Percentiles rank a stretch among this genome's conserved stretches.
Conservation (phyloP, 2,888 invertebrate species). For the Crocallis elinguaria region DNA sequence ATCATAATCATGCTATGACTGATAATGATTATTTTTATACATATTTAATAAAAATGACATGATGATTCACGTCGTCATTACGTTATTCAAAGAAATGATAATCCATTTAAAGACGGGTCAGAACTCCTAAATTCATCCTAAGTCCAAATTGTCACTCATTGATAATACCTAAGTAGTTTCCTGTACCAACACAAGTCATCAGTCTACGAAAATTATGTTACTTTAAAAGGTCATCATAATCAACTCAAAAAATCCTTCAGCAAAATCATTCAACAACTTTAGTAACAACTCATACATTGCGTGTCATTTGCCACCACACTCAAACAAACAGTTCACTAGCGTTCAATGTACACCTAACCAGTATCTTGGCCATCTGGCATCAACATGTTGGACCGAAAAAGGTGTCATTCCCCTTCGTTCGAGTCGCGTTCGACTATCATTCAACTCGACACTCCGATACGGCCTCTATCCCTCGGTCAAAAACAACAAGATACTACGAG, state of each 20-base stretch:
- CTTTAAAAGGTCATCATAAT: too few species aligned
- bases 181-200: too few species aligned
- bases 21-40: too few species aligned
- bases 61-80: too few species aligned
- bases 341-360: slow-evolving; percentile 42
- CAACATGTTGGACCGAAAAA: slow-evolving; percentile 56
- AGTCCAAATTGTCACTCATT: too few species aligned
- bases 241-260: neutral
- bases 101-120: too few species aligned
- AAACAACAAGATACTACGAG: slow-evolving; percentile 47
- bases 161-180: too few species aligned
- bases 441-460: slow-evolving; percentile 51
- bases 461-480: slow-evolving; percentile 44
- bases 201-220: too few species aligned
- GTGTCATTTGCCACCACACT: slow-evolving; percentile 2
- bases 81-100: too few species aligned
- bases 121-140: too few species aligned
- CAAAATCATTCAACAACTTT: slow-evolving; percentile 3
- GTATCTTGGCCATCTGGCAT: slow-evolving; percentile 53
- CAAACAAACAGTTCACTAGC: neutral
- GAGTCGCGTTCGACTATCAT: slow-evolving; percentile 51
- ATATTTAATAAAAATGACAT: too few species aligned
- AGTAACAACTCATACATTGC: slow-evolving; percentile 37
- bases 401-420: slow-evolving; percentile 62
- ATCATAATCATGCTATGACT: too few species aligned